Conservation (phyloP, 2,797 vertebrate genomes). For the Pyrocephalus nanus region DNA sequence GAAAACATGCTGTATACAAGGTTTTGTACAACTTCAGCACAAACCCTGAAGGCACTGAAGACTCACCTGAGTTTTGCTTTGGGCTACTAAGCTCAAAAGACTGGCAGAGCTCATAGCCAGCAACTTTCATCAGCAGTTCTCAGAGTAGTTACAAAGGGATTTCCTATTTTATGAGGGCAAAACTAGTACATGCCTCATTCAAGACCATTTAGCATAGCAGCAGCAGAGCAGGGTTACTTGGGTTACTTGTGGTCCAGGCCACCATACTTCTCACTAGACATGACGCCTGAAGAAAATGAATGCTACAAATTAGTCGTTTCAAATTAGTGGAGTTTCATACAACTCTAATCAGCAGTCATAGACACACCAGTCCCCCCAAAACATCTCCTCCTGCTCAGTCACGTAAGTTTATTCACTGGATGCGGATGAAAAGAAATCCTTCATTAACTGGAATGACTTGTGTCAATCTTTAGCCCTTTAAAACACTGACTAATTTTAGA, state of each 20-base stretch:
- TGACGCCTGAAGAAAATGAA: background rate
- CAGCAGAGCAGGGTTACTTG: background rate
- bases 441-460: constrained; percentile 59
- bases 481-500: constrained; percentile 72
- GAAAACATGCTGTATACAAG: background rate
- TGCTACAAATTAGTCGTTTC: background rate
- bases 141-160: background rate
- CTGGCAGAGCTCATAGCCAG: background rate
- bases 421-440: constrained; percentile 60
- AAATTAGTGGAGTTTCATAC: background rate
- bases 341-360: background rate
- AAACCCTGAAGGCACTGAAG: background rate
- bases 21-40: background rate
- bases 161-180: background rate
- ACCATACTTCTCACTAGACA: background rate
- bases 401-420: constrained; percentile 41
- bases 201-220: background rate
- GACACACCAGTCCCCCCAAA: background rate
- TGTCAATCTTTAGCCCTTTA: constrained; percentile 59
- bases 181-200: background rate
- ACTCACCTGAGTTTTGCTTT: background rate
- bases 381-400: constrained; percentile 32
- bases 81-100: background rate
- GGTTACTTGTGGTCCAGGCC: background rate
- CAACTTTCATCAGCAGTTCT: background rate